Evolutionary conservation across 2,113 vertebrate genomes (phyloP), one percentile per base, ranked within the genome.

Genomic region (Platycercus adscitus): DNA sequence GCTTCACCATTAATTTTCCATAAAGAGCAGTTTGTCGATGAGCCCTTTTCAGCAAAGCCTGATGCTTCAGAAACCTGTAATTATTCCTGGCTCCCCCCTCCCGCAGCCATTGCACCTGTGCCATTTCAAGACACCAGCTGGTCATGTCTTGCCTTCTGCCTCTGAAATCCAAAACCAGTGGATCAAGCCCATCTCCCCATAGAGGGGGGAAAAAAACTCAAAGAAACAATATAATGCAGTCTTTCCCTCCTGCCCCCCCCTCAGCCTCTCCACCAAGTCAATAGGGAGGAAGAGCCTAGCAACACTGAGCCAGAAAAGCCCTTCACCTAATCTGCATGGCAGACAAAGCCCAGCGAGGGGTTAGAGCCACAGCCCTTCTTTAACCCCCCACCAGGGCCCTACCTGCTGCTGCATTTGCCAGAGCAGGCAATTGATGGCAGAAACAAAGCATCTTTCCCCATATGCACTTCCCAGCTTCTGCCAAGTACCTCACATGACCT

Each of bases 71-170:
- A 98, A 98, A 98, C 98, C 98, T 98, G 98, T 98, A 98, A 98
- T 98, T 98, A 98, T 98, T 97, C 97, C 94, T 96, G 96, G 95
- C 95, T 98, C 97, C 97, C 97, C 96, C 97, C 98, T 98, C 98
- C 98, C 83, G 96, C 98, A 96, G 98, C 96, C 98, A 98, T 97
- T 98, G 98, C 98, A 98, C 98, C 98, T 98, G 98, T 98, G 98
- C 96, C 98, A 97, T 97, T 97, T 97, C 96, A 94, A 98, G 97
- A 96, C 97, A 98, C 98, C 98, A 98, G 98, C 98, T 98, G 98
- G 98, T 96, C 98, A 95, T 72, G 92, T 96, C 97, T 97, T 98
- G 97, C 97, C 97, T 98, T 97, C 97, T 98, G 98, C 97, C 95
- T 98, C 97, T 97, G 97, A 98, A 98, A 97, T 97, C 96, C 95